A percentile compares a stretch with the other conserved stretches of the same genome.
Evolutionary conservation across 2,113 vertebrate genomes (phyloP).

Genomic region (Nibea coibor): DNA sequence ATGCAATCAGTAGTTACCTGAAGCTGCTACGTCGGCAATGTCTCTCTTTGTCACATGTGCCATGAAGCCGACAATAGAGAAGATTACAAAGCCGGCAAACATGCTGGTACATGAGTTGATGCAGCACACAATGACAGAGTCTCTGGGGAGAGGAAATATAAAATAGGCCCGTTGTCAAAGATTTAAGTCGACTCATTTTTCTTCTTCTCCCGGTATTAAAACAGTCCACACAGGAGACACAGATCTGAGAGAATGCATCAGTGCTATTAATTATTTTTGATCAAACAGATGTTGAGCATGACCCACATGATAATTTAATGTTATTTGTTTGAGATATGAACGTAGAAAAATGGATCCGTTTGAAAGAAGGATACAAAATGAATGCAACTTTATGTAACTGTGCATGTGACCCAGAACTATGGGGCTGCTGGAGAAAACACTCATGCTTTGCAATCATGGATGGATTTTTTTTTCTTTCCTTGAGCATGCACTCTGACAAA

Average conservation of each 20-base stretch:
- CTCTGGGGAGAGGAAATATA: slow-evolving; percentile 84
- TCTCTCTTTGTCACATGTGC: slow-evolving; percentile 94
- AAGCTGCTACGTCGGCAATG: slow-evolving; percentile 95
- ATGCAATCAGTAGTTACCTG: slow-evolving; percentile 85
- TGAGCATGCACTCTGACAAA: slow-evolving; percentile 19
- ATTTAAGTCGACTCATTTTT: slow-evolving; percentile 38
- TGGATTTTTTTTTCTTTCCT: slow-evolving; percentile 17
- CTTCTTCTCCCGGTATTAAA: slow-evolving; percentile 19
- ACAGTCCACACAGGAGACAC: slow-evolving; percentile 5
- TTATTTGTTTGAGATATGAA: not conserved
- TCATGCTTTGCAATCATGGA: slow-evolving; percentile 35
- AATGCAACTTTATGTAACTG: slow-evolving; percentile 62
- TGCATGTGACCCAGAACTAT: slow-evolving; percentile 68
- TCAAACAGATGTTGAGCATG: not conserved
- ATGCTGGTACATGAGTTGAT: slow-evolving; percentile 99
- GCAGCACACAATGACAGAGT: slow-evolving; percentile 97
- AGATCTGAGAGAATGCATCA: slow-evolving; percentile 11
- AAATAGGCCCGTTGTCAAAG: slow-evolving; percentile 57
- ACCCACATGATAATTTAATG: not conserved
- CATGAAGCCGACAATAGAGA: slow-evolving; percentile 99
- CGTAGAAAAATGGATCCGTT: not conserved
- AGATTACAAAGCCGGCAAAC: slow-evolving; percentile 99
- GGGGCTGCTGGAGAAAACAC: slow-evolving; percentile 50
- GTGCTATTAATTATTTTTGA: slow-evolving; percentile 24
- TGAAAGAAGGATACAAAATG: slow-evolving; percentile 45